These are phyloP conservation scores for Oscheius sp. DNA, from an alignment of 2,888 invertebrate species.

Conservation along the genomic window DNA sequence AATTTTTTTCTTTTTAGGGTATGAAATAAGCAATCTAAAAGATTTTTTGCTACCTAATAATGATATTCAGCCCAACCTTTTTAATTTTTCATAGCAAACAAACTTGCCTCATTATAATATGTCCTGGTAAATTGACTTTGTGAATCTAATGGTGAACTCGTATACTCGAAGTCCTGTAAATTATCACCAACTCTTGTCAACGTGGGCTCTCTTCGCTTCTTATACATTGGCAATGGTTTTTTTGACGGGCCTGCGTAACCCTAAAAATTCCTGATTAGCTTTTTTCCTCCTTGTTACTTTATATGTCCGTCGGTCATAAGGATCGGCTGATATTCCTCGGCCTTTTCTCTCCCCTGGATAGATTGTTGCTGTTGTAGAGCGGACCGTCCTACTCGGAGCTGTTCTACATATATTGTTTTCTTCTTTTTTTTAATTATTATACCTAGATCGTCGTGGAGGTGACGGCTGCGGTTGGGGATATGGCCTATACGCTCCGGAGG, in stretches of 20 bases:
- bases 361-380: constrained; percentile 34
- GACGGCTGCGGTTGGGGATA: constrained; percentile 60
- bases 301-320: constrained; percentile 33
- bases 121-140: constrained; percentile 13
- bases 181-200: constrained; percentile 16
- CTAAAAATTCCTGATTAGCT: constrained; percentile 26
- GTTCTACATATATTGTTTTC: constrained; percentile 37
- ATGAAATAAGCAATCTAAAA: too few species aligned
- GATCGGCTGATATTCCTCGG: constrained; percentile 55
- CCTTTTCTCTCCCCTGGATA: constrained; percentile 29
- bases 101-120: constrained; percentile 15
- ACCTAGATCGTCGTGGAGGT: constrained; percentile 56
- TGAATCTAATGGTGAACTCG: constrained; percentile 9
- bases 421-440: background rate
- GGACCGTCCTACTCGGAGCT: constrained; percentile 51
- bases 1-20: too few species aligned
- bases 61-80: background rate
- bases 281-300: constrained; percentile 4
- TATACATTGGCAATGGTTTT: constrained; percentile 54
- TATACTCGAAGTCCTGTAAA: constrained; percentile 17
- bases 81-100: too few species aligned
- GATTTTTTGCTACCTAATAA: too few species aligned
- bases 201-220: constrained; percentile 52
- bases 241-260: constrained; percentile 25
- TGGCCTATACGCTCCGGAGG: constrained; percentile 53